phyloP scores from a whole-genome alignment of 2,888 invertebrate species.

The Cinara cedri region DNA sequence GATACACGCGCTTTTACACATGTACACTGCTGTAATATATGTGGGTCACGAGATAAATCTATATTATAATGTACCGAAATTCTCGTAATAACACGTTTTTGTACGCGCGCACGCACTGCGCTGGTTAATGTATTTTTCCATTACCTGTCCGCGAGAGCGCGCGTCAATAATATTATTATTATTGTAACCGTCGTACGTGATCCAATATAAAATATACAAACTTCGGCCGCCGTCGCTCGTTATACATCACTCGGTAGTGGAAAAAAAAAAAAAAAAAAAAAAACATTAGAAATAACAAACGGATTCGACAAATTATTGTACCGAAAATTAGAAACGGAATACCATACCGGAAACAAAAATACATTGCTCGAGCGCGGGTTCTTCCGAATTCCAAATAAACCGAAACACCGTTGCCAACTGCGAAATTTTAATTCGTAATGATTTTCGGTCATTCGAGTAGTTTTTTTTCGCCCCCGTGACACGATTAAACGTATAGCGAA shows the following conservation, averaged over 20 bases:
- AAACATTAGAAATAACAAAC: neutral
- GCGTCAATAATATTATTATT: slow-evolving; percentile 11
- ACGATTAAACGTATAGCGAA: too few relatives aligned
- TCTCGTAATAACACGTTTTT: slow-evolving; percentile 52
- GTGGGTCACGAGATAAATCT: slow-evolving; percentile 37
- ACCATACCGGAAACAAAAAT: too few relatives aligned
- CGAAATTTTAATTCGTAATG: too few relatives aligned
- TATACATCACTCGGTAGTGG: neutral
- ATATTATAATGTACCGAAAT: slow-evolving; percentile 33
- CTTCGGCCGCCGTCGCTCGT: slow-evolving; percentile 16
- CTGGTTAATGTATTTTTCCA: slow-evolving; percentile 51
- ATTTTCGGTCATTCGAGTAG: too few relatives aligned
- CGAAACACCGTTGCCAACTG: too few relatives aligned
- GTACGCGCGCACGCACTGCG: neutral
- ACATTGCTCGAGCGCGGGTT: too few relatives aligned
- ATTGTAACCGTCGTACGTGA: slow-evolving; percentile 35
- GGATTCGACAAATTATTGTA: too few relatives aligned
- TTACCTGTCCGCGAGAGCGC: neutral
- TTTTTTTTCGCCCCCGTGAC: too few relatives aligned
- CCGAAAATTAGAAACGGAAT: too few relatives aligned
- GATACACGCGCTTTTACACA: slow-evolving; percentile 1
- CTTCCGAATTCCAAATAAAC: too few relatives aligned
- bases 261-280: neutral
- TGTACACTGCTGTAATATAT: too few relatives aligned
- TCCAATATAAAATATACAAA: slow-evolving; percentile 39